Evolutionary conservation across 2,888 invertebrate genomes (phyloP), one percentile per base, ranked within the genome.

Genomic region (Plemyria rubiginata): DNA sequence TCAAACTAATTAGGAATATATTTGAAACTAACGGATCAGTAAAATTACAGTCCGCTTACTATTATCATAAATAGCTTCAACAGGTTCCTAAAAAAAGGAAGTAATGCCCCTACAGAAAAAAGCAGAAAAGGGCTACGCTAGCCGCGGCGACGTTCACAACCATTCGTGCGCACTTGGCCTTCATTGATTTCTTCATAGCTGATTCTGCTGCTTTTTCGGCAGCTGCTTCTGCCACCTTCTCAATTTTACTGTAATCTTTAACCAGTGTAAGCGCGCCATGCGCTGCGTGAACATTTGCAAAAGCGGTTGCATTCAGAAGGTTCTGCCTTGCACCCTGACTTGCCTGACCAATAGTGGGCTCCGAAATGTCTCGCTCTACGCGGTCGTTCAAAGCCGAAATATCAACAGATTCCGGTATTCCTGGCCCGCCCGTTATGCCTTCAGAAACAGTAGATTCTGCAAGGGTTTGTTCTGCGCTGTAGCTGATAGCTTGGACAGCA

Each of bases 31-130:
- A 13, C 15, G 2, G 8, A 50, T 9, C 5, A 13, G 9, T 50
- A 16, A 36, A 50, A 50, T 15, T 50, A 36, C 11, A 50, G 38
- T 51, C 38, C 6, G 16, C 38, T 38, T 16, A 36, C 28, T 36
- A 51, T 51, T 38, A 11, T 16, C 11, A 22, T 38, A 8, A 40
- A n/a, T 7, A 38, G 32, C 16, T 51, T 16, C 1, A 11, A 9
- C 46, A 46, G 46, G 28, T 0, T 15, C 13, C 22, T 28, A 29
- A 13, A 50, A 11, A 9, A 9, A 13, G 1, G 32, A 50, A 9
- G 4, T 4, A 50, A 50, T 11, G 36, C 50, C 36, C 13, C 50
- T 13, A 15, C 36, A 50, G 9, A 50, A 15, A 9, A 15, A 36
- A 36, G 36, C 15, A 15, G 36, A 15, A 13, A 50, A 13, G 15